Evolutionary conservation across 2,888 invertebrate genomes (phyloP), one percentile per base, ranked within the genome.

Genomic region (Meganola albula): DNA sequence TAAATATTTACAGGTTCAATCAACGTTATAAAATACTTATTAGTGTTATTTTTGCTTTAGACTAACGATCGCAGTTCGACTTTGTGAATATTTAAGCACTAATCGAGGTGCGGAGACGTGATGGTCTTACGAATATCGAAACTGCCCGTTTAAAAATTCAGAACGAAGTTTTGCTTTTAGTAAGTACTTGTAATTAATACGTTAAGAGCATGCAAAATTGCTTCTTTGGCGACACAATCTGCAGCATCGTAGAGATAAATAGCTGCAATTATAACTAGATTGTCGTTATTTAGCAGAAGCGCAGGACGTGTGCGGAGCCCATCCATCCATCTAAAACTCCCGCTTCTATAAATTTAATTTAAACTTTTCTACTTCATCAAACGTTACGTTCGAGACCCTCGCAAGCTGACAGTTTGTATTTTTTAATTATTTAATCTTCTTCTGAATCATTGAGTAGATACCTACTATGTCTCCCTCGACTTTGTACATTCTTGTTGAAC

Each of bases 311-410:
- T 58, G 58, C 60, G 51, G 45, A 42, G 45, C 22, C 33, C 22
- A 38, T 24, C 18, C 31, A 69, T 68, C 63, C 56, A 54, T 68
- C 72, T 63, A n/a, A n/a, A n/a, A n/a, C 56, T 40, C 40, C 36
- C 28, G 58, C 63, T 62, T 62, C 54, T 58, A 61, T 63, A 63
- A 72, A 74, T 75, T 75, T 72, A 73, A 78, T 76, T 71, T 71
- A 71, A 79, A 77, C 69, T 77, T 78, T 73, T 58, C 56, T 64
- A 56, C 72, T 75, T 59, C 65, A 62, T 74, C 72, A 74, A 70
- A 65, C 44, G 54, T 48, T 42, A 48, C 55, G 57, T 48, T 58
- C 46, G 44, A 60, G 53, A 55, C 58, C 56, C 53, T 44, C 50
- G 36, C 42, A 31, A 49, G 51, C 50, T 58, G 63, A 70, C 64